Conservation (phyloP, 2,797 vertebrate genomes). For the Cebuella pygmaea region DNA sequence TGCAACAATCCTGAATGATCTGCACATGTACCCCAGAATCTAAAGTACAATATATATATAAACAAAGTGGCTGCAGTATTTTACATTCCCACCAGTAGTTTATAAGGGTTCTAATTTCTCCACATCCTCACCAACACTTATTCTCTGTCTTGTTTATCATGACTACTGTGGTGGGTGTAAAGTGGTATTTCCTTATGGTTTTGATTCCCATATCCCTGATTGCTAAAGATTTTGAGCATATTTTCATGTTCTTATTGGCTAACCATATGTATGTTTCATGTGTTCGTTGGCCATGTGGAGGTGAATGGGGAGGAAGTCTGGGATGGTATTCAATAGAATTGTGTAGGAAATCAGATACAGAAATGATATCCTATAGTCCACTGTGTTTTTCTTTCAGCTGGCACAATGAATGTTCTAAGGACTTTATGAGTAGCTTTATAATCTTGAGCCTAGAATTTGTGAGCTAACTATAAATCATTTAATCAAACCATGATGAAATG, state of each 20-base stretch:
- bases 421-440: conserved; percentile 57
- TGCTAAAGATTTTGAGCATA: not conserved
- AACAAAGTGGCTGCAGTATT: not conserved
- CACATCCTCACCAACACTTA: not conserved
- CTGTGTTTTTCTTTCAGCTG: not conserved
- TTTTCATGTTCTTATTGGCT: not conserved
- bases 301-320: not conserved
- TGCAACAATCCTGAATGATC: too few species aligned
- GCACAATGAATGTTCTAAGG: conserved; percentile 19
- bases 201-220: conserved; percentile 25
- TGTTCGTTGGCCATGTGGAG: not conserved
- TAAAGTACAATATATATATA: too few species aligned
- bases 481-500: conserved; percentile 55
- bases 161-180: not conserved
- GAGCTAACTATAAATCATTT: conserved; percentile 59
- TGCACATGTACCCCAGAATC: too few species aligned
- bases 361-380: not conserved
- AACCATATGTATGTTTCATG: not conserved
- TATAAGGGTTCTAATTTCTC: not conserved
- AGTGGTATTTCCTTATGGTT: conserved; percentile 15
- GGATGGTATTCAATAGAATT: not conserved
- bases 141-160: not conserved
- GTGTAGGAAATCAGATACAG: conserved; percentile 34
- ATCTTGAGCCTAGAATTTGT: conserved; percentile 55
- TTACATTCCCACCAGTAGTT: not conserved